Evolutionary conservation across 2,113 vertebrate species (phyloP).

Genomic region (Oryzias woworae): DNA sequence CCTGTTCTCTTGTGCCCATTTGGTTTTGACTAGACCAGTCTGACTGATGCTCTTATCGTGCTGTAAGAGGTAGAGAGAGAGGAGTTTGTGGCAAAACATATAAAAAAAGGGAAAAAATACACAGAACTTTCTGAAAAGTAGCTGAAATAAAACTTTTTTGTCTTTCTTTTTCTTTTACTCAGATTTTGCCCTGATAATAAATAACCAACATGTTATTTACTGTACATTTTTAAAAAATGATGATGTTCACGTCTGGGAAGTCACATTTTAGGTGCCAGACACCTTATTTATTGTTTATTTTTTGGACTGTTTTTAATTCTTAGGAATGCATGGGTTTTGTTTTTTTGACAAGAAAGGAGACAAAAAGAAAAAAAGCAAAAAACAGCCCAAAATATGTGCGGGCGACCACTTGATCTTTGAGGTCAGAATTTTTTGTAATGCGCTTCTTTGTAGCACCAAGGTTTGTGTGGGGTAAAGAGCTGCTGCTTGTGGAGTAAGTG

Average conservation of each 20-base stretch:
- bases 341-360: slow-evolving; percentile 59
- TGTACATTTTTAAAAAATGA: slow-evolving; percentile 75
- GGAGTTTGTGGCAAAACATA: slow-evolving; percentile 96
- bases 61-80: slow-evolving; percentile 99
- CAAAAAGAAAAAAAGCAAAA: slow-evolving; percentile 63
- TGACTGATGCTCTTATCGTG: slow-evolving; percentile 99
- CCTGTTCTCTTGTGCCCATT: slow-evolving; percentile 99
- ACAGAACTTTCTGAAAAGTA: slow-evolving; percentile 81
- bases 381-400: slow-evolving; percentile 50
- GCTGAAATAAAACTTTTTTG: slow-evolving; percentile 32
- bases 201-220: slow-evolving; percentile 82
- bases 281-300: slow-evolving; percentile 68
- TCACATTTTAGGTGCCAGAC: slow-evolving; percentile 86
- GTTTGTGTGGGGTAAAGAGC: slow-evolving; percentile 72
- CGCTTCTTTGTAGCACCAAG: slow-evolving; percentile 92
- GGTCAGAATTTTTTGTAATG: slow-evolving; percentile 84
- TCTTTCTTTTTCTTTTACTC: slow-evolving; percentile 75
- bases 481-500: slow-evolving; percentile 77
- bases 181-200: slow-evolving; percentile 91
- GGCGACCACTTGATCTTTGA: slow-evolving; percentile 85
- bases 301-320: slow-evolving; percentile 91
- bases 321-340: slow-evolving; percentile 76
- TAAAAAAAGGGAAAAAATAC: slow-evolving; percentile 67
- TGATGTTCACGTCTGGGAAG: slow-evolving; percentile 89
- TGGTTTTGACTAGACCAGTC: slow-evolving; percentile 99